Evolutionary conservation across 2,113 vertebrate genomes (phyloP), one percentile per base, ranked within the genome.

Genomic region (Tragelaphus scriptus): DNA sequence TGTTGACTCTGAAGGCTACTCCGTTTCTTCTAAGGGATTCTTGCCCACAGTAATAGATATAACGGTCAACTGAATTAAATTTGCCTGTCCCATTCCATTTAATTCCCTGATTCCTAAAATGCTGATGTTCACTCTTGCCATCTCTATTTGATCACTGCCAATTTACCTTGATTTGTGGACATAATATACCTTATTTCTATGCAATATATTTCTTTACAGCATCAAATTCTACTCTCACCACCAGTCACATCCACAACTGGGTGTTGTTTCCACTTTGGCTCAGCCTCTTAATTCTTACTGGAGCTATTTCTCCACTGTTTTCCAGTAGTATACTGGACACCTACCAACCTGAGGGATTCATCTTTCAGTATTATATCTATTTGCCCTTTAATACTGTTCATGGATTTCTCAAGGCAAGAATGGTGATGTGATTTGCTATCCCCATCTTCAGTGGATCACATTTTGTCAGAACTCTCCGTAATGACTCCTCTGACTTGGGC

Each of bases 81-180:
- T 75, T 40, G 19, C 21, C 17, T 0, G 0, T 36, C 65, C n/a
- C 36, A 13, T 75, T 25, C 4, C 17, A 68, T 71, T 25, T 75
- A 40, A 23, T 40, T 75, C 68, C n/a, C 21, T 75, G 68, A 40
- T 25, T 25, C 36, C 21, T 75, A 75, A 75, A 75, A 40, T 40
- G 10, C 0, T 2, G 10, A 1, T 71, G n/a, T 11, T 71, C 65
- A 36, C 17, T 36, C 2, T 68, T 75, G 68, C 21, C 21, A 6
- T 23, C 68, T 25, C 19, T 75, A 23, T 75, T 40, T 75, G 68
- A 40, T 23, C 68, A 75, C 21, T 75, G 40, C 11, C 36, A 75
- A 25, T 25, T 75, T 75, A 75, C 21, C 36, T 25, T 75, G 19
- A 40, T 75, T 75, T 40, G 19, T 40, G 36, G 36, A 75, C 0